Evolutionary conservation across 2,888 invertebrate species (phyloP).

Genomic region (Xestia c-nigrum): DNA sequence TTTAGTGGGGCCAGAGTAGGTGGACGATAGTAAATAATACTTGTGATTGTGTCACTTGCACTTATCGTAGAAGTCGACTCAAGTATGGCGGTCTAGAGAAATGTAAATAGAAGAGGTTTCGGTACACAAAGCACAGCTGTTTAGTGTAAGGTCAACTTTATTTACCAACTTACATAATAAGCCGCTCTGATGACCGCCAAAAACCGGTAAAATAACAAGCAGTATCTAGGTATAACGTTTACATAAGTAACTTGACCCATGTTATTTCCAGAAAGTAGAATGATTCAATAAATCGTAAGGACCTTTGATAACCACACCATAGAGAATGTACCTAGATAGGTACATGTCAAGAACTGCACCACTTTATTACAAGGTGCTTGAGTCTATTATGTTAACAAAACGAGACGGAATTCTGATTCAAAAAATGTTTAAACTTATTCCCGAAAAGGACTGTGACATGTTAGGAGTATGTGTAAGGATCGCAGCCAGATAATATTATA

Average conservation of each 20-base stretch:
- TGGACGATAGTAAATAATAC: neutral
- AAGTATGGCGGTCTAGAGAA: conserved; percentile 4
- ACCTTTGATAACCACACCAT: too few relatives aligned
- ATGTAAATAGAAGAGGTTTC: conserved; percentile 27
- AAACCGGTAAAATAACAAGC: neutral
- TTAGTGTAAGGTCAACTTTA: conserved; percentile 33
- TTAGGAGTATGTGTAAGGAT: neutral
- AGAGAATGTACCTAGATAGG: too few relatives aligned
- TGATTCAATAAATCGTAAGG: neutral
- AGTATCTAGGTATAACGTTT: neutral
- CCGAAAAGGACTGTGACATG: neutral
- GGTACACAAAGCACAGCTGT: neutral
- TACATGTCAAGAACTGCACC: neutral
- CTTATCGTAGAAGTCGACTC: neutral
- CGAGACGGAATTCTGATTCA: neutral
- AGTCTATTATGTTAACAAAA: too few relatives aligned
- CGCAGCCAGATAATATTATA: neutral
- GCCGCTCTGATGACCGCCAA: neutral
- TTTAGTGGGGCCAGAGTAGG: conserved; percentile 5
- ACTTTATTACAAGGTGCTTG: neutral
- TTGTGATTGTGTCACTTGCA: conserved; percentile 23
- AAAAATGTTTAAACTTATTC: neutral
- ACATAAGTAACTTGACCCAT: neutral
- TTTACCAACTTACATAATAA: conserved; percentile 5
- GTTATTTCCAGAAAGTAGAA: neutral